Evolutionary conservation across 2,113 vertebrate species (phyloP), one percentile per base, ranked within the genome.

Genomic region (Tragulus kanchil): DNA sequence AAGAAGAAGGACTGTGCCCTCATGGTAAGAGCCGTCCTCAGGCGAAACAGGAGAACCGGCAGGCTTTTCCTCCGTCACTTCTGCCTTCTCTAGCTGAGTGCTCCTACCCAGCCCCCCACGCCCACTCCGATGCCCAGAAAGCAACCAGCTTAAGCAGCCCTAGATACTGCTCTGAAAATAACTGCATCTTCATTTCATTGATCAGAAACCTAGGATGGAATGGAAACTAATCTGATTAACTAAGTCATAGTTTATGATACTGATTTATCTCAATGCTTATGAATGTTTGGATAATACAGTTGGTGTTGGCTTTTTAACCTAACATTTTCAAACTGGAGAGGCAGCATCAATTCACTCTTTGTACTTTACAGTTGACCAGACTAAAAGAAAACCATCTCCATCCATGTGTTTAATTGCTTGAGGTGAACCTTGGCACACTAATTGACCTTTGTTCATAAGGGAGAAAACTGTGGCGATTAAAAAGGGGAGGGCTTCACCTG

Each of bases 1-100:
- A 86, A 89, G 91, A 90, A 95, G 56, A 36, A 85, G 85, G 85
- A 31, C 28, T 28, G 58, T 79, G 73, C 50, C 71, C 71, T 77
- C 48, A 50, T 23, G 45, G 19, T 17, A 69, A 81, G 42, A 21
- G 21, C 31, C 42, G 61, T 16, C 2, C 69, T 71, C 23, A 69
- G 54, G 58, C 52, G 65, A 95, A 84, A 81, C 2, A 83, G 77
- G 13, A 21, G 45, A 58, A 4, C 48, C 59, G 42, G 36, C 79
- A 48, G 48, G 15, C 15, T 17, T 36, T n/a, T 36, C 64, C 28
- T 7, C 79, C 48, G n/a, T 42, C 42, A 52, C 56, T 67, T 75
- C 58, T 62, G 12, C 48, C 6, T 62, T 56, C 54, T 87, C 8
- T 16, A n/a, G 3, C 13, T 77, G 61, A 71, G 16, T 13, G 0